These are phyloP conservation scores for Calycopis cecrops DNA, from an alignment of 1,140 invertebrate genomes.

Conservation along the genomic window DNA sequence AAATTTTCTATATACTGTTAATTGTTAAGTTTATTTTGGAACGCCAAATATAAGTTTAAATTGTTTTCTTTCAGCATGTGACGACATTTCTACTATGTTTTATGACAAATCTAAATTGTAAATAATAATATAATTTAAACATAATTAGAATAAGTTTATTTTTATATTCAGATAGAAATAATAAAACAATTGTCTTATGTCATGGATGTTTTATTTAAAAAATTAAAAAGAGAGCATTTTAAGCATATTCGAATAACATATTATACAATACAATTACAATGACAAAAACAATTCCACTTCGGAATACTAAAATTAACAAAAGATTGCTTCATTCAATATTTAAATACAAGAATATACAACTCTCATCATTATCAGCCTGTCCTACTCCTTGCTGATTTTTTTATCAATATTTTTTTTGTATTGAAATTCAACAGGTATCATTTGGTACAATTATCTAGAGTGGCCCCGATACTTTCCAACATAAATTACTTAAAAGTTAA, in stretches of 20 bases:
- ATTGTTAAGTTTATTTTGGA: conserved; percentile 3
- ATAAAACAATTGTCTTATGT: conserved; percentile 13
- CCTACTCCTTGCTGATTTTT: too few species aligned
- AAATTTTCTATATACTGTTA: conserved; percentile 11
- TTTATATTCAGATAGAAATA: conserved; percentile 10
- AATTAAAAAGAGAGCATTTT: conserved; percentile 32
- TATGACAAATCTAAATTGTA: conserved; percentile 15
- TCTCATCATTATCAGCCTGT: too few species aligned
- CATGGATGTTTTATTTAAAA: conserved; percentile 27
- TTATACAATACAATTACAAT: background rate
- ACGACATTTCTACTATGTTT: conserved; percentile 6
- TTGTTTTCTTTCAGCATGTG: background rate
- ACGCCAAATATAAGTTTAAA: background rate
- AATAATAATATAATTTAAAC: conserved; percentile 12
- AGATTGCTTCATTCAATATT: background rate
- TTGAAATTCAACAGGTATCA: too few species aligned
- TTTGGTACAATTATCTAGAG: too few species aligned
- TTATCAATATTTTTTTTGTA: too few species aligned
- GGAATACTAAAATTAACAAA: background rate
- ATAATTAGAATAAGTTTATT: conserved; percentile 8
- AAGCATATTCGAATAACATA: conserved; percentile 23
- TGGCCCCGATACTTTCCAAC: too few species aligned
- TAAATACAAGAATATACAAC: background rate
- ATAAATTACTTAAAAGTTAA: too few species aligned
- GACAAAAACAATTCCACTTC: conserved; percentile 12